Percentiles rank a stretch among this genome's conserved stretches.
Conservation (phyloP, 1,140 invertebrate species). For the Stegodyphus mimosarum region DNA sequence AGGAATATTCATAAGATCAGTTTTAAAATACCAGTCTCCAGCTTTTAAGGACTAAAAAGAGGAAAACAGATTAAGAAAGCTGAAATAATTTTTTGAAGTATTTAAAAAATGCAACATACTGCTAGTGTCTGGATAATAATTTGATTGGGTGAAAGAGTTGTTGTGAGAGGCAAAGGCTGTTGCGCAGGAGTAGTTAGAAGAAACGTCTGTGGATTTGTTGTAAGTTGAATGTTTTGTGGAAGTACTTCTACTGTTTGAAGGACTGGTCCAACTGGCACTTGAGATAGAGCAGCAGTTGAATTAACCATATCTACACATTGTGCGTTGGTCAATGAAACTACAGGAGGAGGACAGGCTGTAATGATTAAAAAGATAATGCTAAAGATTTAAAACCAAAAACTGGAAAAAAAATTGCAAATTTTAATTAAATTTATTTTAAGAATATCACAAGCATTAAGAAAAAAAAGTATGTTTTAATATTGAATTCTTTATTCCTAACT, state of each 20-base stretch:
- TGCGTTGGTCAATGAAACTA: slow-evolving; percentile 33
- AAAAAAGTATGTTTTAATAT: too few species aligned
- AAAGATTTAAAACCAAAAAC: background rate
- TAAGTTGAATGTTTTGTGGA: slow-evolving; percentile 49
- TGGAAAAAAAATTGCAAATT: too few species aligned
- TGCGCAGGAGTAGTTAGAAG: slow-evolving; percentile 36
- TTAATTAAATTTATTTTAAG: too few species aligned
- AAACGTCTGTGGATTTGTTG: slow-evolving; percentile 40
- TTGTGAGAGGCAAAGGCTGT: slow-evolving; percentile 39
- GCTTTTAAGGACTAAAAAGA: too few species aligned
- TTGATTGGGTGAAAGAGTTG: slow-evolving; percentile 41
- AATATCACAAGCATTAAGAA: too few species aligned
- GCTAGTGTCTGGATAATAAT: slow-evolving; percentile 55
- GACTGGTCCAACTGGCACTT: slow-evolving; percentile 32
- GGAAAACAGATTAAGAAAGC: too few species aligned
- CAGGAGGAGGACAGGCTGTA: slow-evolving; percentile 32
- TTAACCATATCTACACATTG: slow-evolving; percentile 10
- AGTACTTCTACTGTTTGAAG: slow-evolving; percentile 50
- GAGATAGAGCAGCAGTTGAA: slow-evolving; percentile 17
- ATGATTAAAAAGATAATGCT: background rate
- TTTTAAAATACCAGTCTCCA: too few species aligned
- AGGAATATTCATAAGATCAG: too few species aligned
- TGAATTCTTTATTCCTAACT: too few species aligned
- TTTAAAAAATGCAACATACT: slow-evolving; percentile 12
- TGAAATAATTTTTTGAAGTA: too few species aligned